These are phyloP conservation scores for Rhinoderma darwinii DNA, from an alignment of 2,113 vertebrate genomes.

Conservation along the genomic window DNA sequence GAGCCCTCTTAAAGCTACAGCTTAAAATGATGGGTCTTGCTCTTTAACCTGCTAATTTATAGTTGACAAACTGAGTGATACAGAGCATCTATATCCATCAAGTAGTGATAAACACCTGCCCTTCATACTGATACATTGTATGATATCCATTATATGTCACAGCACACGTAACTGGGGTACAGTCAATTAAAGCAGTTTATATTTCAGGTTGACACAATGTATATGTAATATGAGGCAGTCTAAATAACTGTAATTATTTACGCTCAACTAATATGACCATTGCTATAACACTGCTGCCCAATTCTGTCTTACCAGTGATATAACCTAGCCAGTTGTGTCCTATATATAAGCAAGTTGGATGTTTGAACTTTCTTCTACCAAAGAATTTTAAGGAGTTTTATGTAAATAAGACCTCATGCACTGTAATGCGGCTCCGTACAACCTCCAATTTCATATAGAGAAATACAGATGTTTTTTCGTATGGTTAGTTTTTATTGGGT, in stretches of 20 bases:
- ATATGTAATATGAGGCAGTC: not conserved
- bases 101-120: not conserved
- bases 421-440: no score
- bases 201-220: not conserved
- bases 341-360: not conserved
- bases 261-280: not conserved
- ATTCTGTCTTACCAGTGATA: no score
- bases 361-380: not conserved
- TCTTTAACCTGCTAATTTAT: not conserved
- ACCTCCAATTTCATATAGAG: no score
- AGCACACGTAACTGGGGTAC: not conserved
- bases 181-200: not conserved
- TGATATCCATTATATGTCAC: not conserved
- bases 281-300: not conserved
- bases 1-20: conserved; percentile 16
- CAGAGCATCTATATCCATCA: not conserved
- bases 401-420: not conserved
- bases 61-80: not conserved
- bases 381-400: no score
- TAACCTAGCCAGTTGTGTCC: not conserved
- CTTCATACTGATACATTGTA: not conserved
- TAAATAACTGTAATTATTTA: not conserved
- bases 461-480: no score
- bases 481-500: no score
- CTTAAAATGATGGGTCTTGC: conserved; percentile 21